phyloP scores from a whole-genome alignment of 1,140 invertebrate species.

The Trypoxylus dichotomus region DNA sequence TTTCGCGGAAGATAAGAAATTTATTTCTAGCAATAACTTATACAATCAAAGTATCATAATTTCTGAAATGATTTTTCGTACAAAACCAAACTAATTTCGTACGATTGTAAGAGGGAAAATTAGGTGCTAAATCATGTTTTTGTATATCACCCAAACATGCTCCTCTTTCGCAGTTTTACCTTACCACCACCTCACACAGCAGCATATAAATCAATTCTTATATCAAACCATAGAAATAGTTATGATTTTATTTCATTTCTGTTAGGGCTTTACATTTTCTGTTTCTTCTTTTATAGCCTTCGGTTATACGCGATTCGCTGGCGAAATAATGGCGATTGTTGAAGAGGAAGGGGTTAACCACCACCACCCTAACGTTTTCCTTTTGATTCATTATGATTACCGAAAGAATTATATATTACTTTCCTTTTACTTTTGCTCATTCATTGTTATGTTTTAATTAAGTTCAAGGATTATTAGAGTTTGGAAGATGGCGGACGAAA shows the following conservation, averaged over 20 bases:
- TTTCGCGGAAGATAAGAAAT: not conserved
- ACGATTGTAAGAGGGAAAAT: not conserved
- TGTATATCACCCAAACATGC: not conserved
- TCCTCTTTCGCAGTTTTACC: not conserved
- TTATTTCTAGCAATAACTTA: conserved; percentile 8
- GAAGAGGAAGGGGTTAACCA: too few species aligned
- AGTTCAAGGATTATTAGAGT: not conserved
- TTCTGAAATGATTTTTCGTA: conserved; percentile 1
- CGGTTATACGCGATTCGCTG: not conserved
- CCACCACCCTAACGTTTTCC: not conserved
- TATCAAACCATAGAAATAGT: not conserved
- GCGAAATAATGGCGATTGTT: too few species aligned
- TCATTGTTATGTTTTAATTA: not conserved
- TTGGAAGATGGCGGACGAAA: too few species aligned
- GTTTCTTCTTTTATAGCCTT: not conserved
- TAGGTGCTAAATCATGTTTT: conserved; percentile 18
- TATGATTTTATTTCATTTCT: conserved; percentile 4
- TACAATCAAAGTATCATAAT: conserved; percentile 20
- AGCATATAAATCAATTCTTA: conserved; percentile 16
- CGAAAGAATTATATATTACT: not conserved
- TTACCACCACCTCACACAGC: not conserved
- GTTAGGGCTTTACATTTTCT: not conserved
- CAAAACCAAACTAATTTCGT: not conserved
- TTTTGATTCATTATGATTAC: not conserved
- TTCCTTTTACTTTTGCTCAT: not conserved